Evolutionary conservation across 2,113 vertebrate species (phyloP).

Genomic region (Labeo rohita): DNA sequence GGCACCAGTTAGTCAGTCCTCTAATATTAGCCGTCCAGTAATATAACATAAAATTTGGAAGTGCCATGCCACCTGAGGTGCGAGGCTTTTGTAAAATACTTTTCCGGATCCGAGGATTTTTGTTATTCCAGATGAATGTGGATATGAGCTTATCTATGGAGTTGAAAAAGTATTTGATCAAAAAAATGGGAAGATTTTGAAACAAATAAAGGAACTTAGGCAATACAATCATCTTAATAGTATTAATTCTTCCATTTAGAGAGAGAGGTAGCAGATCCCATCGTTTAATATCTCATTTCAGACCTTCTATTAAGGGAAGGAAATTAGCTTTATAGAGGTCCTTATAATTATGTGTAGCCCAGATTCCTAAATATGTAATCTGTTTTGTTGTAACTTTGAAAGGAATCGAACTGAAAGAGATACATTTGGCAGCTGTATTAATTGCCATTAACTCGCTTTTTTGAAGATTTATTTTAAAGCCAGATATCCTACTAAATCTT

Average conservation of each 20-base stretch:
- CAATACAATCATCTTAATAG: neutral
- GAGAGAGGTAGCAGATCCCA: neutral
- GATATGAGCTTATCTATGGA: too few relatives aligned
- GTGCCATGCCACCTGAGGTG: too few relatives aligned
- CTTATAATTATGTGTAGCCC: neutral
- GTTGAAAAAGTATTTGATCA: too few relatives aligned
- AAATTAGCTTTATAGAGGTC: neutral
- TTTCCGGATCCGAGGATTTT: too few relatives aligned
- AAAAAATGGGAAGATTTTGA: too few relatives aligned
- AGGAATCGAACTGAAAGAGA: neutral
- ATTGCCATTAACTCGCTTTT: conserved; percentile 46
- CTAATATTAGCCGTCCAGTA: too few relatives aligned
- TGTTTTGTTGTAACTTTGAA: neutral
- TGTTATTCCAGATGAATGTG: too few relatives aligned
- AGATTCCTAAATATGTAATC: conserved; percentile 7
- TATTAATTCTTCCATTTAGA: neutral
- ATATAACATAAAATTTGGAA: too few relatives aligned
- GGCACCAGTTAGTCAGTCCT: too few relatives aligned
- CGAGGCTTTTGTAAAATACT: too few relatives aligned
- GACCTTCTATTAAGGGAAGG: neutral
- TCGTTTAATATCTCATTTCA: neutral
- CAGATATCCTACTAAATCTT: conserved; percentile 30
- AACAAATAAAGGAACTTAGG: too few relatives aligned
- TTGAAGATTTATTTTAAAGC: conserved; percentile 23
- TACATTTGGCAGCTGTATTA: neutral